Percentiles rank a stretch among this genome's conserved stretches.
Conservation (phyloP, 2,888 invertebrate species). For the Drosophila yooni region DNA sequence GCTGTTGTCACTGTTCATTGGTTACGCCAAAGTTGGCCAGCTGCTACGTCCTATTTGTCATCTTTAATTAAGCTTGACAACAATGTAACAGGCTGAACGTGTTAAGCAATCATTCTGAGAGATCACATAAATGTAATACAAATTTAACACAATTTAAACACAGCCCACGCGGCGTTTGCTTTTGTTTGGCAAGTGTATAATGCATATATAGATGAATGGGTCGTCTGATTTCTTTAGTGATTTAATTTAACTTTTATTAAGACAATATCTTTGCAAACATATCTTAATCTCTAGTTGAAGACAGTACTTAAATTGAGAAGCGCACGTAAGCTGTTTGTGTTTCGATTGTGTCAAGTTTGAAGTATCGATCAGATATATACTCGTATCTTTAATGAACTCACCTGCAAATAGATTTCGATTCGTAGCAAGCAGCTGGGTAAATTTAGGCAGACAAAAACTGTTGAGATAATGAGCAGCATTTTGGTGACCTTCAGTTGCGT, state of each 20-base stretch:
- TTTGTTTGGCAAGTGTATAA: not conserved
- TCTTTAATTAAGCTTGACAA: conserved; percentile 31
- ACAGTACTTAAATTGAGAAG: not conserved
- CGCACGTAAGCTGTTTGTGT: not conserved
- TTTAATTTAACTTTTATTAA: not conserved
- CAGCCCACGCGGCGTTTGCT: conserved; percentile 12
- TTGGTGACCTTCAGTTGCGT: conserved; percentile 91
- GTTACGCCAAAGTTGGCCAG: not conserved
- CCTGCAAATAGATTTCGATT: conserved; percentile 87
- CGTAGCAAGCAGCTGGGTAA: conserved; percentile 91
- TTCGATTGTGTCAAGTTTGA: not conserved
- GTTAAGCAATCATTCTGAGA: conserved; percentile 1
- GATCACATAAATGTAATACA: not conserved
- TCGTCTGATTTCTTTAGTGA: not conserved
- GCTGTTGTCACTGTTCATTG: not conserved
- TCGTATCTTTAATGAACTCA: conserved; percentile 82
- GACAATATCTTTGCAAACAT: not conserved
- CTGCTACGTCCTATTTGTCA: conserved; percentile 3
- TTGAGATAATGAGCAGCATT: conserved; percentile 93
- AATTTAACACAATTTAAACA: not conserved
- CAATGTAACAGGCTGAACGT: conserved; percentile 5
- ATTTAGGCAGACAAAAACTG: conserved; percentile 91
- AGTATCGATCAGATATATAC: not conserved
- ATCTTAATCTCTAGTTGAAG: not conserved
- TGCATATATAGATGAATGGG: not conserved